Evolutionary conservation across 2,888 invertebrate genomes (phyloP).

Genomic region (Gisinianus flammeolus): DNA sequence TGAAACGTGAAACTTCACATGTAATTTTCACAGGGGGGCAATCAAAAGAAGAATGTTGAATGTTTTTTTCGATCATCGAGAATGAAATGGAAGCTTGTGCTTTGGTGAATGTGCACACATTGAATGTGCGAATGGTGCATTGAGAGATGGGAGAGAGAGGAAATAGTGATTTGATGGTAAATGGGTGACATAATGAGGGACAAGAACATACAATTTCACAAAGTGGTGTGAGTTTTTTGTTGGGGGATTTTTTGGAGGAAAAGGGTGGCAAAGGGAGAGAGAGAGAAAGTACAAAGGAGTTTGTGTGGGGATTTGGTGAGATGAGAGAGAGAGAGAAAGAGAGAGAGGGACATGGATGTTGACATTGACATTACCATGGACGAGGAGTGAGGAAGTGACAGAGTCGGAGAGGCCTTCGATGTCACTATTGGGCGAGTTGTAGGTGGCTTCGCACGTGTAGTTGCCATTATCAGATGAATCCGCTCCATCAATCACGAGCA

Average conservation of each 20-base stretch:
- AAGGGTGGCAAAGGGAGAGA: no score
- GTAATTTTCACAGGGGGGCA: no score
- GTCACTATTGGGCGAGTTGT: conserved; percentile 53
- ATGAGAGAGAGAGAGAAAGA: no score
- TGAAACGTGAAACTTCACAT: no score
- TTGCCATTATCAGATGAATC: conserved; percentile 60
- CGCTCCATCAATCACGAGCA: conserved; percentile 60
- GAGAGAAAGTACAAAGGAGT: neutral
- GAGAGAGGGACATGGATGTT: no score
- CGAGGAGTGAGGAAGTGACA: conserved; percentile 61
- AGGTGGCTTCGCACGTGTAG: conserved; percentile 60
- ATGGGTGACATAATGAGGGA: conserved; percentile 19
- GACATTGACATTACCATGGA: conserved; percentile 64
- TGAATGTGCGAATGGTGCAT: no score
- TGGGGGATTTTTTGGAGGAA: no score
- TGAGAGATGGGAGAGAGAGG: no score
- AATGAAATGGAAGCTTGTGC: no score
- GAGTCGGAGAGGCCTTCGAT: conserved; percentile 59
- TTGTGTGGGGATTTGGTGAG: neutral
- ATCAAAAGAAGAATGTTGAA: no score
- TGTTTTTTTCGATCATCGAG: no score
- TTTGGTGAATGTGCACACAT: no score
- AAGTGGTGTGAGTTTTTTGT: conserved; percentile 4
- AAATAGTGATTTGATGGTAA: conserved; percentile 22
- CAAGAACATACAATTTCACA: conserved; percentile 15